Conservation (phyloP, 2,888 invertebrate species). For the Apamea epomidion region DNA sequence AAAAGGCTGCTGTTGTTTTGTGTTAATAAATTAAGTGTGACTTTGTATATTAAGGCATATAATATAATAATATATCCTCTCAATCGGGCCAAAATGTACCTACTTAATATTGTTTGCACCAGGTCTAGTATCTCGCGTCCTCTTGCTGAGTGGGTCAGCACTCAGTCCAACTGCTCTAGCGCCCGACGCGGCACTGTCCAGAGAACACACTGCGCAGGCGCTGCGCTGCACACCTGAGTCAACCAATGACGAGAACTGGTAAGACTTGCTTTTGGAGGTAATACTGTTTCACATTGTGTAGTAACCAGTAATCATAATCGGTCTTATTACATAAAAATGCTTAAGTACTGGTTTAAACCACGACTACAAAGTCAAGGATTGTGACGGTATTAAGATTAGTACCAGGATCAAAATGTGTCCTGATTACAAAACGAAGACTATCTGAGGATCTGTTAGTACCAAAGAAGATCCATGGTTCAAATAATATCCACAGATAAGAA, state of each 20-base stretch:
- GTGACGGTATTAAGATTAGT: too few species aligned
- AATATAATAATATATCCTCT: background rate
- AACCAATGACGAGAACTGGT: slow-evolving; percentile 81
- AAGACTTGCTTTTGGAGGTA: slow-evolving; percentile 26
- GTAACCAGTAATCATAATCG: background rate
- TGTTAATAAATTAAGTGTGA: background rate
- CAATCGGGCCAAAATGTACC: too few species aligned
- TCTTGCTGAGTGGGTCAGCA: slow-evolving; percentile 94
- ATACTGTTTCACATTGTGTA: background rate
- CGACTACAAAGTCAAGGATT: too few species aligned
- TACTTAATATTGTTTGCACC: background rate
- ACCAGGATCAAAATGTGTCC: too few species aligned
- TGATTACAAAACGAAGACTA: too few species aligned
- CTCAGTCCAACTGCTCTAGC: slow-evolving; percentile 94
- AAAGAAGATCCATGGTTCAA: too few species aligned
- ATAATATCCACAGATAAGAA: too few species aligned
- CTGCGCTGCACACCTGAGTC: slow-evolving; percentile 80
- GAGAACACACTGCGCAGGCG: slow-evolving; percentile 91
- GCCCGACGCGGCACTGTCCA: slow-evolving; percentile 92
- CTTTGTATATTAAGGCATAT: background rate
- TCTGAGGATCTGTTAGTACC: too few species aligned
- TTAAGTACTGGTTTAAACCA: too few species aligned
- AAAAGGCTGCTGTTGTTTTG: background rate
- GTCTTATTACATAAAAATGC: too few species aligned
- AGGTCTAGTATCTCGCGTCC: slow-evolving; percentile 94